Evolutionary conservation across 2,113 vertebrate species (phyloP), one percentile per base, ranked within the genome.

Genomic region (Spea multiplicata): DNA sequence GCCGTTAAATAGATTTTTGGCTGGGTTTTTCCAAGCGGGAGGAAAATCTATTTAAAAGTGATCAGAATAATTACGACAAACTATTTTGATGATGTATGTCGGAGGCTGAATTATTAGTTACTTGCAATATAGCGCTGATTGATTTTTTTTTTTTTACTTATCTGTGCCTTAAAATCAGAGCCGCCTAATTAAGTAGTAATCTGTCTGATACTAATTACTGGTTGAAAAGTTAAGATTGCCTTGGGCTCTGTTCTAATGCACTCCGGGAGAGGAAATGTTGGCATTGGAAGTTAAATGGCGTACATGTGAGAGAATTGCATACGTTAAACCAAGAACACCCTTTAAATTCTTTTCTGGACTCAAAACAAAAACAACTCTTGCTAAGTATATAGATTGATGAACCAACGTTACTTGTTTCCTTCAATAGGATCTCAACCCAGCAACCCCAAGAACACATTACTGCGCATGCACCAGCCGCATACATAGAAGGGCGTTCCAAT

Each of bases 191-290:
- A 79, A 79, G 70, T 53, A 64, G 62, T 79, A 79, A 79, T 79
- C 76, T 73, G 45, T 66, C 44, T 79, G 70, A 79, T 79, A 79
- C 70, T 79, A 79, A 79, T 79, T 79, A 79, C 76, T 79, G 76
- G 48, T 73, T 66, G 70, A 79, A 65, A 55, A 72, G 76, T 78
- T 78, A 71, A 72, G 76, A 78, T 71, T 78, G 76, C 76, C 76
- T 71, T 16, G 59, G 68, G 76, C 55, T 59, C 16, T 71, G 65
- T 71, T 46, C 48, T 71, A 71, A 78, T 71, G 68, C 76, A 65
- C 76, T 78, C 65, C 65, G 70, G 76, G 70, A 79, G 61, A 66
- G 76, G 76, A 71, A 66, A 64, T 66, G 68, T 49, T 10, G 46
- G 44, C 12, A 13, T 46, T 66, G 49, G 13, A 47, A 79, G 76